Evolutionary conservation across 2,888 invertebrate species (phyloP), one percentile per base, ranked within the genome.

Genomic region (Chromoteleia sp.): DNA sequence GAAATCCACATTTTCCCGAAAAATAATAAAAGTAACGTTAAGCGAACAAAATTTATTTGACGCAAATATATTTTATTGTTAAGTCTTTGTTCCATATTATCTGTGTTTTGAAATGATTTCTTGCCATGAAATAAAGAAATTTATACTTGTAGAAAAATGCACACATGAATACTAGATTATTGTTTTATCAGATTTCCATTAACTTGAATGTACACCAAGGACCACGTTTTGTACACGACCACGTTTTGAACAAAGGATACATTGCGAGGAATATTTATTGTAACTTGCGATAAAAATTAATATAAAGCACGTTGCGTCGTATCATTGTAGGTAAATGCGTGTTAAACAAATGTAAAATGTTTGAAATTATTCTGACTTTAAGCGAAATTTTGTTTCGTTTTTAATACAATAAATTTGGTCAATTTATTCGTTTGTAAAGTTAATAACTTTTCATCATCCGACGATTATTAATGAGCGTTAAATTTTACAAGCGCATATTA

Each of bases 201-300:
- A 15, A 50, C 29, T 50, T 50, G 14, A 50, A 50, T 48, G 19
- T 5, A 19, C 12, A 50, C 50, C 50, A 50, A 50, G 50, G 19
- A 36, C 36, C n/a, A 36, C n/a, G n/a, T n/a, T n/a, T n/a, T n/a
- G n/a, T n/a, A n/a, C n/a, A n/a, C 25, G 19, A 36, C 36, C n/a
- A 36, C 36, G n/a, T 0, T 36, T 36, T 36, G 10, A 36, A 36
- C 36, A 36, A n/a, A n/a, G 36, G 2, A 36, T 36, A 36, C 36
- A 36, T 36, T n/a, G 14, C 29, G 6, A 3, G 29, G 29, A 5
- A 50, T 50, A 50, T 50, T 50, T 50, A 50, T 29, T 50, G 50
- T 50, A 29, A 50, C 29, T 12, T 29, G 50, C 29, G 50, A 50
- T 50, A 50, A 50, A 50, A 50, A 50, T 50, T 50, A 50, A 50